phyloP scores from a whole-genome alignment of 2,113 vertebrate species.

The Corythornis madagascariensis region DNA sequence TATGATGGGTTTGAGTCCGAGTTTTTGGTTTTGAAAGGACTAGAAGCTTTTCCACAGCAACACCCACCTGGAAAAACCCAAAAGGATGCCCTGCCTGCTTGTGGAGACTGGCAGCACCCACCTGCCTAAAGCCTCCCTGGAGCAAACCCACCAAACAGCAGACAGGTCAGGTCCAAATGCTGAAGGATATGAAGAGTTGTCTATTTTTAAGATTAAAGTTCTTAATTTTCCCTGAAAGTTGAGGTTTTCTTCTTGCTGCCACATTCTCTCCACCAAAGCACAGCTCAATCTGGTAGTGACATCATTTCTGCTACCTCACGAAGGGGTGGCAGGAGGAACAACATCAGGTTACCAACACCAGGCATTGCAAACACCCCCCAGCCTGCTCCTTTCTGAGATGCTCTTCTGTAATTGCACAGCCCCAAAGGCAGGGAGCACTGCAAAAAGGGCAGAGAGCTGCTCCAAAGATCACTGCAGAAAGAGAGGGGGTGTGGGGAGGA shows the following conservation, averaged over 20 bases:
- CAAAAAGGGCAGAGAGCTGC: neutral
- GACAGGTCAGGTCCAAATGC: neutral
- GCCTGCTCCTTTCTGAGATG: neutral
- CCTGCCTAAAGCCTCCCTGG: neutral
- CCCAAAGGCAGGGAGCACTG: neutral
- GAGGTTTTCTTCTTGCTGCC: neutral
- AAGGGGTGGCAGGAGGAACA: neutral
- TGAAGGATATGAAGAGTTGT: neutral
- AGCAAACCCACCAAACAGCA: neutral
- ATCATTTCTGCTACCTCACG: neutral
- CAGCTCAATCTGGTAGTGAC: neutral
- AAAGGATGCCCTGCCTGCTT: neutral
- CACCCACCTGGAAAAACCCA: neutral
- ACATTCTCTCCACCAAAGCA: neutral
- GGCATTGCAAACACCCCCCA: neutral
- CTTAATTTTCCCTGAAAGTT: neutral
- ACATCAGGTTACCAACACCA: neutral
- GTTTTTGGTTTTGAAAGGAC: neutral
- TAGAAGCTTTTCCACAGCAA: neutral
- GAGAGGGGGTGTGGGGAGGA: no score
- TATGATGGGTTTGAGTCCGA: neutral
- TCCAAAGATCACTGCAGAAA: neutral
- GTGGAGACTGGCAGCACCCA: neutral
- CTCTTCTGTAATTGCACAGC: neutral
- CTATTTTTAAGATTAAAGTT: neutral